Evolutionary conservation across 2,797 vertebrate species (phyloP).

Genomic region (Clarias platycephalus): DNA sequence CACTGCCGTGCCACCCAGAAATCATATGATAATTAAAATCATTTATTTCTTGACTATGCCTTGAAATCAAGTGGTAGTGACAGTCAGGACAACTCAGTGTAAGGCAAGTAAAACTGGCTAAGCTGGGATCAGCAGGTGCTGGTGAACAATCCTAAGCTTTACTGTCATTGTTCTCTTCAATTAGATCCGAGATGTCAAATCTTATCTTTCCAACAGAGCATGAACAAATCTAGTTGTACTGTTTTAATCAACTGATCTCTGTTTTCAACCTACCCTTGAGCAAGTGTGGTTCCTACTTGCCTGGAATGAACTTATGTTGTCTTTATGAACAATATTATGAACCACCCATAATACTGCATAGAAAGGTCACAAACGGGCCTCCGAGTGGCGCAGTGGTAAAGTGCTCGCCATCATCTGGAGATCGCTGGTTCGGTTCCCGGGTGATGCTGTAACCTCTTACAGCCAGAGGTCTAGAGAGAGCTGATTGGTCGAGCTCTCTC

Average conservation of each 20-base stretch:
- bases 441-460: too few relatives aligned
- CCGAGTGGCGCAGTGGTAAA: too few relatives aligned
- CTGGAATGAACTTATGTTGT: not conserved
- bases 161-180: slow-evolving; percentile 50
- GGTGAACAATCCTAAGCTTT: slow-evolving; percentile 33
- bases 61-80: slow-evolving; percentile 13
- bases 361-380: not conserved
- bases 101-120: slow-evolving; percentile 62
- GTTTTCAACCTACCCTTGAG: not conserved
- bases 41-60: not conserved
- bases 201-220: slow-evolving; percentile 40
- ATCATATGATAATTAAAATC: not conserved
- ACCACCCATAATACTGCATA: not conserved
- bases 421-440: too few relatives aligned
- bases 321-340: slow-evolving; percentile 1
- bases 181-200: slow-evolving; percentile 35
- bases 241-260: slow-evolving; percentile 1
- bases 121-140: slow-evolving; percentile 36
- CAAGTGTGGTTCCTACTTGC: not conserved
- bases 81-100: slow-evolving; percentile 34
- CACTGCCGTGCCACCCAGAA: too few relatives aligned
- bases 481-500: too few relatives aligned
- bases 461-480: too few relatives aligned
- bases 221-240: slow-evolving; percentile 24
- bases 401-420: too few relatives aligned